phyloP scores from a whole-genome alignment of 2,113 vertebrate genomes.

The Halichoerus grypus region DNA sequence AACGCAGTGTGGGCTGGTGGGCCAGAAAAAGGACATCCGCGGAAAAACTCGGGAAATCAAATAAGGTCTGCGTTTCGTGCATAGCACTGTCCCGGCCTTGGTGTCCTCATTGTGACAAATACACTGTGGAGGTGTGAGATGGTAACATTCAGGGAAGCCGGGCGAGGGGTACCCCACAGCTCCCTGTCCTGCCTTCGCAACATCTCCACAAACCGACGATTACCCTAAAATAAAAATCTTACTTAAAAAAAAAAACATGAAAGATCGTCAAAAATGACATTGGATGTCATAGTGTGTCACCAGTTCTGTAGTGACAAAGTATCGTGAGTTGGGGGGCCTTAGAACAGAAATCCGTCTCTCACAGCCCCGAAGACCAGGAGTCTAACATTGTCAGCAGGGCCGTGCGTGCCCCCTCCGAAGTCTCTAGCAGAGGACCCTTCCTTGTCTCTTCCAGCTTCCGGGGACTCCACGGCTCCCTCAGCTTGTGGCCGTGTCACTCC shows the following conservation, averaged over 20 bases:
- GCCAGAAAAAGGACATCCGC: background rate
- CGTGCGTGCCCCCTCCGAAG: fast-evolving
- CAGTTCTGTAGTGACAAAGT: background rate
- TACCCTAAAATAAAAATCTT: background rate
- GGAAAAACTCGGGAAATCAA: background rate
- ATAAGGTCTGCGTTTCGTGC: too few relatives aligned
- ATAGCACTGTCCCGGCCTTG: background rate
- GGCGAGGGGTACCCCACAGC: too few relatives aligned
- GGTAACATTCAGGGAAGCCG: background rate
- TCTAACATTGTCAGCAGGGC: background rate
- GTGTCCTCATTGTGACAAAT: background rate
- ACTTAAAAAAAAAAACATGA: background rate
- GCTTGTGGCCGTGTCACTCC: background rate
- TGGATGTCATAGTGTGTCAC: background rate
- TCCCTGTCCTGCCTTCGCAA: background rate
- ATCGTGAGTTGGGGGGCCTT: background rate
- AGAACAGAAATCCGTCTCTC: background rate
- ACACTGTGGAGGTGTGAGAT: background rate
- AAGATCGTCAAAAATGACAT: background rate
- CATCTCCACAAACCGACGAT: background rate
- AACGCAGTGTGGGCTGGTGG: background rate
- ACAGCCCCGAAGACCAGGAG: background rate
- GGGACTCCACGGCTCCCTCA: background rate
- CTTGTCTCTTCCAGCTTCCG: background rate
- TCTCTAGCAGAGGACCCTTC: background rate